Evolutionary conservation across 2,888 invertebrate genomes (phyloP).

Genomic region (Oegoconia quadripuncta): DNA sequence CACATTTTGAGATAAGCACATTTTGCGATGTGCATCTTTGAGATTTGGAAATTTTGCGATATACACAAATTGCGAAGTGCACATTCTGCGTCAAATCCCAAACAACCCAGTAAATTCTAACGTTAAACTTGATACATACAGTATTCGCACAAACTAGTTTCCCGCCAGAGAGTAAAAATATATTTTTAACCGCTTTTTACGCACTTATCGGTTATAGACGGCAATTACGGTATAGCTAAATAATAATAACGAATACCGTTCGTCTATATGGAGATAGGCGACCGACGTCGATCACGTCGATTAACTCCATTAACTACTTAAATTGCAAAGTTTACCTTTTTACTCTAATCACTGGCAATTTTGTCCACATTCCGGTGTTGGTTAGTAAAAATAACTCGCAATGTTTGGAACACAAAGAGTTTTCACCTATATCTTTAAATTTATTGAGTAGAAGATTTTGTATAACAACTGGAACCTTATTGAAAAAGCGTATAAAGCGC

Average conservation of each 20-base stretch:
- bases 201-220: conserved; percentile 14
- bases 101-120: too few relatives aligned
- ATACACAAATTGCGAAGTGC: too few relatives aligned
- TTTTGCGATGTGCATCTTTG: too few relatives aligned
- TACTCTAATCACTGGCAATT: conserved; percentile 37
- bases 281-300: conserved; percentile 35
- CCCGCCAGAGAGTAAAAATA: conserved; percentile 11
- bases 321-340: conserved; percentile 42
- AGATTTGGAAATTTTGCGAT: too few relatives aligned
- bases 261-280: conserved; percentile 15
- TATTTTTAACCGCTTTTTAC: conserved; percentile 20
- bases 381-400: conserved; percentile 19
- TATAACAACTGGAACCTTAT: too few relatives aligned
- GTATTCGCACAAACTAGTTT: too few relatives aligned
- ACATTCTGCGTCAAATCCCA: too few relatives aligned
- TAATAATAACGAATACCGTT: conserved; percentile 28
- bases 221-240: conserved; percentile 35
- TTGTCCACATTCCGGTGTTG: conserved; percentile 34
- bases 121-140: too few relatives aligned
- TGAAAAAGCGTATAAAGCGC: too few relatives aligned
- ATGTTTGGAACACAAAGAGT: conserved; percentile 9
- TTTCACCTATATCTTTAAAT: conserved; percentile 26
- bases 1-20: too few relatives aligned
- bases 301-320: conserved; percentile 45
- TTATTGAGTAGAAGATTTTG: not conserved